Base-by-base conservation (phyloP, 2,888 invertebrate species). In the Arrhopalites spinosus region DNA sequence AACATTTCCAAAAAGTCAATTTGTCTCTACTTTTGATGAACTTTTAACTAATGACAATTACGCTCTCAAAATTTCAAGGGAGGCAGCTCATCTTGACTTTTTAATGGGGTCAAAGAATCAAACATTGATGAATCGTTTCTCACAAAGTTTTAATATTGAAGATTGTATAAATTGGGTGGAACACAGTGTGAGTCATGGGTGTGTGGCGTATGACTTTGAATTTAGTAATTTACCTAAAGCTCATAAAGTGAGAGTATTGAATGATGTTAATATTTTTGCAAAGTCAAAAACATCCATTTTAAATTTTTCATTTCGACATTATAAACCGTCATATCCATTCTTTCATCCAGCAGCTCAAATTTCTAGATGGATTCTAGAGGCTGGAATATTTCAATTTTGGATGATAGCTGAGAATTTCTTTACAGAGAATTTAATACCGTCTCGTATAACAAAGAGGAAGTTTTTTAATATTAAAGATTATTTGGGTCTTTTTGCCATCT, bases 181-280 rank as follows among this genome's bases (percentile, higher is more conserved):
- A 45, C 64, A 70, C 13, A 73, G 70, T 53, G 61, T 66, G 3
- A 53, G 73, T 45, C 79, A 80, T 74, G 80, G 79, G 11, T 81
- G 81, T 36, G 74, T 81, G 17, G 81, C 79, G 7, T 81, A 80
- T 63, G 81, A 81, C 30, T 81, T 81, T 76, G 81, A 81, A 63
- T 67, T 80, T 20, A 61, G 81, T 36, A 81, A 79, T 76, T 43
- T 81, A n/a, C 80, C 70, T 11, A 68, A 68, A 69, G 61, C 74
- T 61, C 63, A 67, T 27, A 61, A 63, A 30, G 47, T 45, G 11
- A 20, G 64, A 15, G 36, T 71, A 50, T n/a, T 74, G 36, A 53
- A 59, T 74, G 69, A 68, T 25, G 56, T 66, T 8, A 30, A 68
- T 1, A 25, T 59, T 5, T 69, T 74, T 45, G 59, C 61, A 15